A percentile compares a stretch with the other conserved stretches of the same genome.
Evolutionary conservation across 53 echinoderm and acorn worm genomes (phyloP).

Genomic region (Patiria pectinifera): DNA sequence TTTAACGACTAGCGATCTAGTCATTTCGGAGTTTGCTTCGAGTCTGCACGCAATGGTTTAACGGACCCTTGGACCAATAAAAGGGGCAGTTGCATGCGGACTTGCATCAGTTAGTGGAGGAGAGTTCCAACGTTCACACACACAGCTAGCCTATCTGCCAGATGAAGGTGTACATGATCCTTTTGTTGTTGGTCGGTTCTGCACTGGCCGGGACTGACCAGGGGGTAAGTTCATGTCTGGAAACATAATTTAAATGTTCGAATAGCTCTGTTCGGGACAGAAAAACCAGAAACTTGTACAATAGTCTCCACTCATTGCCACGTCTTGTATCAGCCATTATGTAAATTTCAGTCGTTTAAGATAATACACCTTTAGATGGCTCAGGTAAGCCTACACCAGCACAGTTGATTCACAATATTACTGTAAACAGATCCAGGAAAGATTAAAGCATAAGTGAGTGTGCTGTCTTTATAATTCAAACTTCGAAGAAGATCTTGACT

Average conservation of each 20-base stretch:
- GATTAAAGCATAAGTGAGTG: too few relatives aligned
- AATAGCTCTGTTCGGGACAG: too few relatives aligned
- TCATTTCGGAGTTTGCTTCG: not conserved
- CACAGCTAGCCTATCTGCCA: not conserved
- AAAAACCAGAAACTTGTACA: too few relatives aligned
- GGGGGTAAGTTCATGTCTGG: constrained; percentile 5
- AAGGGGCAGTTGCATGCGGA: not conserved
- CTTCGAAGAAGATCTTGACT: too few relatives aligned
- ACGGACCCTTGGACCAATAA: not conserved
- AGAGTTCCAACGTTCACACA: not conserved
- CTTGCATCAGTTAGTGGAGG: not conserved
- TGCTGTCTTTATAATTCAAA: too few relatives aligned
- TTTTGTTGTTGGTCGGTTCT: constrained; percentile 15
- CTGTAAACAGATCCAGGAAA: too few relatives aligned
- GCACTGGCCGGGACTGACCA: constrained; percentile 5
- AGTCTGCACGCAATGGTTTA: not conserved
- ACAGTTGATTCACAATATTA: too few relatives aligned
- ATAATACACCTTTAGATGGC: too few relatives aligned
- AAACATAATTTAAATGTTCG: not conserved
- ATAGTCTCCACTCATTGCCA: too few relatives aligned
- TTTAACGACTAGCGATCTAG: not conserved
- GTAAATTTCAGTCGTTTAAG: too few relatives aligned
- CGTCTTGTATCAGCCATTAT: too few relatives aligned
- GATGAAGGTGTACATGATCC: not conserved
- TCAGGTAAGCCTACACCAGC: too few relatives aligned